These are phyloP conservation scores for Calephelis virginiensis DNA, from an alignment of 1,140 invertebrate genomes.

Conservation along the genomic window DNA sequence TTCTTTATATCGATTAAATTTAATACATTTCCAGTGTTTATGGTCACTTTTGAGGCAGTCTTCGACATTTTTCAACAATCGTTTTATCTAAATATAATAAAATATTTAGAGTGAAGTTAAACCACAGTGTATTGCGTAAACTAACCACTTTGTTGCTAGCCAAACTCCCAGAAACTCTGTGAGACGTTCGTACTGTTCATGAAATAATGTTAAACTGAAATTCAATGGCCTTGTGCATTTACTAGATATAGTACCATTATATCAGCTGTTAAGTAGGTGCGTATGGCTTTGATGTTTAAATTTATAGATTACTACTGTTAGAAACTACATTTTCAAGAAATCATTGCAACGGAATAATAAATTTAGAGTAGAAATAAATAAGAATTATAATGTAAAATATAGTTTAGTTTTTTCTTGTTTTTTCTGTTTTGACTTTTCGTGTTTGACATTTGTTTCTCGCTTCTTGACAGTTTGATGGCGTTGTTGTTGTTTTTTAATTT, in stretches of 20 bases:
- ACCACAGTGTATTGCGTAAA: slow-evolving; percentile 22
- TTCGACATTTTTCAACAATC: slow-evolving; percentile 48
- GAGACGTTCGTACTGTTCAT: slow-evolving; percentile 28
- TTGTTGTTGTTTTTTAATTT: too few relatives aligned
- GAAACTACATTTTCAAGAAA: too few relatives aligned
- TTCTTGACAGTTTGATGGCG: too few relatives aligned
- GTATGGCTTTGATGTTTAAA: too few relatives aligned
- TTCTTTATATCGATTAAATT: slow-evolving; percentile 89
- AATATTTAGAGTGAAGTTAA: slow-evolving; percentile 19
- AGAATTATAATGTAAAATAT: too few relatives aligned
- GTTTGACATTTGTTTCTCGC: too few relatives aligned
- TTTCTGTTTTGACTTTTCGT: too few relatives aligned
- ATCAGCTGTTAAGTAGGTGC: background rate
- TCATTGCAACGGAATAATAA: too few relatives aligned
- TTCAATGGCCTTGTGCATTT: slow-evolving; percentile 37
- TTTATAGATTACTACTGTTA: too few relatives aligned
- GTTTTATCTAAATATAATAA: background rate
- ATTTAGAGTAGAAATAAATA: too few relatives aligned
- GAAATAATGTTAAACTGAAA: slow-evolving; percentile 44
- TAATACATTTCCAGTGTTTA: slow-evolving; percentile 93
- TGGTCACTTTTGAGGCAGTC: slow-evolving; percentile 75
- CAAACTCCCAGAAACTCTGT: background rate
- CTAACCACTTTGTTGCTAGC: slow-evolving; percentile 4
- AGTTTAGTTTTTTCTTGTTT: too few relatives aligned
- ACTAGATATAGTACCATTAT: background rate